A percentile compares a stretch with the other conserved stretches of the same genome.
Conservation (phyloP, 1,140 invertebrate species). For the Lysiphlebus fabarum region DNA sequence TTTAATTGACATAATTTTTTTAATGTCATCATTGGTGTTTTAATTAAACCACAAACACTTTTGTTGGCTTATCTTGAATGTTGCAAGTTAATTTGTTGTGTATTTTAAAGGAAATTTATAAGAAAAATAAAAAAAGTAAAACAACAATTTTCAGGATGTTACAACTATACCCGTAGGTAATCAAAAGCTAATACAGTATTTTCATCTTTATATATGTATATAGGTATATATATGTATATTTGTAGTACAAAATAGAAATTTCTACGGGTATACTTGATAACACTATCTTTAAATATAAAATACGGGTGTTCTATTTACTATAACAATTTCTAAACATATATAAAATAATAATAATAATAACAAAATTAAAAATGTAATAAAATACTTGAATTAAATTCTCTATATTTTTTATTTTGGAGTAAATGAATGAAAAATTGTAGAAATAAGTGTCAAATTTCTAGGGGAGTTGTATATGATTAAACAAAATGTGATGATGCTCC, state of each 20-base stretch:
- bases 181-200: not conserved
- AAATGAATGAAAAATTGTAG: no score
- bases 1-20: no score
- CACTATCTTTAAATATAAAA: conserved; percentile 14
- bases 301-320: conserved; percentile 21
- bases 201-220: conserved; percentile 12
- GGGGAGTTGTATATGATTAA: not conserved
- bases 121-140: no score
- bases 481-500: no score
- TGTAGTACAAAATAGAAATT: not conserved
- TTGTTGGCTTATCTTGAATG: no score
- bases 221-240: not conserved
- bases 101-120: no score
- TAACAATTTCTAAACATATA: not conserved
- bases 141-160: no score
- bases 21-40: no score
- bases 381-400: not conserved
- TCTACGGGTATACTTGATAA: conserved; percentile 23
- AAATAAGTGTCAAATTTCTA: not conserved
- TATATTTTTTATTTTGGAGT: no score
- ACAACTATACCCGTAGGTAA: no score
- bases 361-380: not conserved
- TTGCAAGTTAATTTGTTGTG: no score
- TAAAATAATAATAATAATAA: not conserved
- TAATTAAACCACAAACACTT: no score